Base-by-base conservation (phyloP, 2,113 vertebrate genomes). In the Brachirus orientalis region DNA sequence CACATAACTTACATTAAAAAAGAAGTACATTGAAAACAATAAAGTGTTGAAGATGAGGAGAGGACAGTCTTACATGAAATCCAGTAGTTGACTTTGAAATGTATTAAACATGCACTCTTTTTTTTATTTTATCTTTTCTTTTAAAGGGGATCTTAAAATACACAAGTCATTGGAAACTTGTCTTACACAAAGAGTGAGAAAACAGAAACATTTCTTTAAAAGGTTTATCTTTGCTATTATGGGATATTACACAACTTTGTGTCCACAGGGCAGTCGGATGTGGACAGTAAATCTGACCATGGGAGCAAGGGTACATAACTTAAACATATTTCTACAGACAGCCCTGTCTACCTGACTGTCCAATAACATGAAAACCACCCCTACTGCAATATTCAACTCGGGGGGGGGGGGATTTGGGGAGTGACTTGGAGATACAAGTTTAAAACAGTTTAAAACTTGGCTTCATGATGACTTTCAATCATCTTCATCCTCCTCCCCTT, bases 361-460 rank as follows among this genome's bases (percentile, higher is more conserved):
- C 89, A 75, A 77, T 89, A 90, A 94, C 90, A 91, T 91, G n/a
- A 91, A 28, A 91, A 90, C 87, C 92, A 84, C 93, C 93, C 93
- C 94, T 95, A 95, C 94, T 91, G 94, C 93, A 95, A 96, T 93
- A 83, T 94, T 92, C 96, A 96, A 94, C 91, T 75, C 1, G 40
- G 45, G 45, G 7, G 2, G 45, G 37, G 18, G 12, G 69, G 87
- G 16, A 10, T 1, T 83, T 79, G 75, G 84, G 83, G 70, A 68
- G 86, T 84, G 91, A 89, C 76, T 63, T 69, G 86, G 85, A 90
- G 92, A 92, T 88, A 93, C 72, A 90, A 90, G 93, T 94, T 94
- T 94, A 95, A 95, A 98, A 96, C 93, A 95, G 92, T 95, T 96
- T 94, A 96, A 94, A 92, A 95, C 86, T 92, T 92, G 90, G 92